Evolutionary conservation across 2,113 vertebrate genomes (phyloP).

Genomic region (Paedocypris sp.): DNA sequence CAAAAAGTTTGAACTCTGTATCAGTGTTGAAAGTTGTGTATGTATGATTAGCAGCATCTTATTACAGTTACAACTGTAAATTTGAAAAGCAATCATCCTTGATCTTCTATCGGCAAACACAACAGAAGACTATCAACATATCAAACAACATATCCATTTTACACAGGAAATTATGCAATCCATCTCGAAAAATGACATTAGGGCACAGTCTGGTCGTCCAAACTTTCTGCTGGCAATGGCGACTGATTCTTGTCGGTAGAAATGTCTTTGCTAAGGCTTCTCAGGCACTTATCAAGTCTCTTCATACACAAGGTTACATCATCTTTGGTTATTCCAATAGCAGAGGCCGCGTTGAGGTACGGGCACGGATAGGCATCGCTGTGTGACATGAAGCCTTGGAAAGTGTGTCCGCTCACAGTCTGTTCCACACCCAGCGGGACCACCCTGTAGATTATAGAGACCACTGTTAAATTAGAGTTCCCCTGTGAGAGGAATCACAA

Average conservation of each 20-base stretch:
- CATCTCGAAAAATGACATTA: conserved; percentile 18
- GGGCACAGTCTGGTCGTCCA: conserved; percentile 30
- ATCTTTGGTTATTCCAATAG: conserved; percentile 78
- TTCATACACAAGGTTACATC: conserved; percentile 84
- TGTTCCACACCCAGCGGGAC: conserved; percentile 75
- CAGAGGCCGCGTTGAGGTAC: conserved; percentile 91
- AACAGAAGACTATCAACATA: no score
- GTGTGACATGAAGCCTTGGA: conserved; percentile 91
- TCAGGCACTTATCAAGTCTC: conserved; percentile 87
- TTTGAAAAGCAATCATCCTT: no score
- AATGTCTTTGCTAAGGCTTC: conserved; percentile 56
- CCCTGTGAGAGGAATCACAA: no score
- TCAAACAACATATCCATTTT: no score
- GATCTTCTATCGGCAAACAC: no score
- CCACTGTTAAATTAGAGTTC: no score
- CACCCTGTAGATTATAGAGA: no score
- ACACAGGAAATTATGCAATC: no score
- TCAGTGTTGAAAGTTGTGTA: no score
- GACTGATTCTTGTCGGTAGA: conserved; percentile 21
- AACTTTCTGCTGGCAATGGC: not conserved
- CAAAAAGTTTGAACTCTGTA: no score
- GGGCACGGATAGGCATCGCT: conserved; percentile 74
- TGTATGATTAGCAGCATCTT: no score
- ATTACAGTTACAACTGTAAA: no score
- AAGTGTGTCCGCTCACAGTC: conserved; percentile 75